A percentile compares a stretch with the other conserved stretches of the same genome.
Conservation (phyloP, 2,797 vertebrate genomes). For the Hylomyscus alleni region DNA sequence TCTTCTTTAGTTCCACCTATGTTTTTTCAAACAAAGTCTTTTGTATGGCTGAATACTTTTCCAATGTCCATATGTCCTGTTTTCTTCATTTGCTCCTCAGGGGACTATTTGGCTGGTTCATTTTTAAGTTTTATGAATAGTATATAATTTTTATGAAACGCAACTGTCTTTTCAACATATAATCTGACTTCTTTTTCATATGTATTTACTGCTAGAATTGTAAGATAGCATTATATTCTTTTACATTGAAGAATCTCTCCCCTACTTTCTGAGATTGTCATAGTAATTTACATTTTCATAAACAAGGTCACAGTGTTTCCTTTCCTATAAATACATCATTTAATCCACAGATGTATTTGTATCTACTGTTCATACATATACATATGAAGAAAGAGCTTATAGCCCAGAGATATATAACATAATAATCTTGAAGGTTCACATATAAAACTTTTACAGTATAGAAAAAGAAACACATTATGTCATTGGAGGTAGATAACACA, state of each 20-base stretch:
- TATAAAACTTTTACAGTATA: neutral
- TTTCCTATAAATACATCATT: neutral
- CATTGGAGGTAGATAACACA: neutral
- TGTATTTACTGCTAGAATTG: neutral
- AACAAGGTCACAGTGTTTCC: neutral
- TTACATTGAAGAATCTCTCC: neutral
- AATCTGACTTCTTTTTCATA: neutral
- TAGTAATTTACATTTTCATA: neutral
- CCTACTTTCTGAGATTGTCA: neutral
- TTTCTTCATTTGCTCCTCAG: neutral
- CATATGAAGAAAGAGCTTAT: neutral
- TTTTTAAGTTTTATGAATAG: neutral
- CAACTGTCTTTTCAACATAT: neutral
- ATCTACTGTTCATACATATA: neutral
- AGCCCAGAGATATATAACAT: neutral
- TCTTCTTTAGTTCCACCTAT: neutral
- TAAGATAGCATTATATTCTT: neutral
- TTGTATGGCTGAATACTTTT: neutral
- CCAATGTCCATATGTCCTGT: neutral
- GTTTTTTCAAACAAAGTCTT: neutral
- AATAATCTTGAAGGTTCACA: neutral
- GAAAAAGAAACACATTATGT: constrained; percentile 2
- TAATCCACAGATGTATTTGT: neutral
- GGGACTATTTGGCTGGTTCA: neutral
- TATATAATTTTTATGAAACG: neutral